A percentile compares a stretch with the other conserved stretches of the same genome.
Evolutionary conservation across 2,888 invertebrate genomes (phyloP).

Genomic region (Lydus trimaculatus): DNA sequence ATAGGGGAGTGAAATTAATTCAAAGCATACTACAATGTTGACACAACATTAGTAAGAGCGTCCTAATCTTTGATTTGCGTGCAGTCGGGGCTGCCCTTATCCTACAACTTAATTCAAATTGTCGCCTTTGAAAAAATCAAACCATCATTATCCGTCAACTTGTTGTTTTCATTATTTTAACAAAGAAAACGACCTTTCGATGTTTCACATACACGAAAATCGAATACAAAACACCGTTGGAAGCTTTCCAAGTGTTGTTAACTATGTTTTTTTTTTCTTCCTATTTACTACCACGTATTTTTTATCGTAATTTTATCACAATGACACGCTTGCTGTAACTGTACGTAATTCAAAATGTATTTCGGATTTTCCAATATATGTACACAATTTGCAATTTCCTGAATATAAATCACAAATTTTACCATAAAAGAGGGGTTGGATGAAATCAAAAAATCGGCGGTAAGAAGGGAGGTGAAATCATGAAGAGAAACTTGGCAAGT

Average conservation of each 20-base stretch:
- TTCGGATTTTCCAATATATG: background rate
- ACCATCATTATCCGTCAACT: background rate
- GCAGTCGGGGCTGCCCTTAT: background rate
- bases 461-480: background rate
- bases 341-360: background rate
- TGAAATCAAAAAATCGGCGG: background rate
- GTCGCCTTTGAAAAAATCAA: background rate
- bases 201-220: background rate
- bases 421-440: background rate
- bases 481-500: background rate
- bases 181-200: background rate
- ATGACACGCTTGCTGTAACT: background rate
- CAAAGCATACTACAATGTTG: background rate
- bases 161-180: background rate
- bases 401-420: background rate
- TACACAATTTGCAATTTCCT: conserved; percentile 2
- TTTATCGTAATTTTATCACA: background rate
- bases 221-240: background rate
- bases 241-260: background rate
- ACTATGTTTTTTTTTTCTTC: background rate
- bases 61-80: background rate
- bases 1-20: background rate
- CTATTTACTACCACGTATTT: background rate
- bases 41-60: background rate
- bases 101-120: background rate